Percentiles rank a stretch among this genome's conserved stretches.
These are phyloP conservation scores for Drosophila subsilvestris DNA, from an alignment of 2,888 invertebrate genomes.

Conservation along the genomic window DNA sequence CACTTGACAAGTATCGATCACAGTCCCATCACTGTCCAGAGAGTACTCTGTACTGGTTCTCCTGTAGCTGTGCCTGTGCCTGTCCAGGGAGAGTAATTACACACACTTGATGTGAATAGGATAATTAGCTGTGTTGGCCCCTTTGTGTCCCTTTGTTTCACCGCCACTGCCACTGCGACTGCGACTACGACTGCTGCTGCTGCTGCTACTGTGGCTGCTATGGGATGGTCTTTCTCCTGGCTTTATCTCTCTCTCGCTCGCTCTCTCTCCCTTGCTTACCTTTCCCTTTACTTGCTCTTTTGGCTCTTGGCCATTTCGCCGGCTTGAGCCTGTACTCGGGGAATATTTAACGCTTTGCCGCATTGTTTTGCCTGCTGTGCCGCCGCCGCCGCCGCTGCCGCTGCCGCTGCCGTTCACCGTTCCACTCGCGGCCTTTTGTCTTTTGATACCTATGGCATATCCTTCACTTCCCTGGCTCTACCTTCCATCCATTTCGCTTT, in stretches of 20 bases:
- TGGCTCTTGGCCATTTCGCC: slow-evolving; percentile 43
- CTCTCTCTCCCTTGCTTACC: background rate
- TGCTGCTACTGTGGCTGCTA: slow-evolving; percentile 52
- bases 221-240: slow-evolving; percentile 36
- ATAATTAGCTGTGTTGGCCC: slow-evolving; percentile 70
- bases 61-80: background rate
- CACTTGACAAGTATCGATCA: slow-evolving; percentile 57
- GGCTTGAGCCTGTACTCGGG: slow-evolving; percentile 14
- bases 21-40: slow-evolving; percentile 9
- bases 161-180: slow-evolving; percentile 37
- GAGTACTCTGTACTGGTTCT: background rate
- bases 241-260: background rate
- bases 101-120: slow-evolving; percentile 72
- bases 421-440: slow-evolving; percentile 36
- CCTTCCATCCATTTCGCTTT: slow-evolving; percentile 5
- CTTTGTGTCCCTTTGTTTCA: slow-evolving; percentile 69
- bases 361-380: slow-evolving; percentile 72
- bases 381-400: slow-evolving; percentile 7
- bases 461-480: slow-evolving; percentile 4
- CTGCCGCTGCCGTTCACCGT: too few species aligned
- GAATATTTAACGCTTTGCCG: slow-evolving; percentile 67
- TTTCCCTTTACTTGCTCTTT: slow-evolving; percentile 2
- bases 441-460: slow-evolving; percentile 19
- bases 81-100: slow-evolving; percentile 58
- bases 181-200: slow-evolving; percentile 36